Evolutionary conservation across 2,797 vertebrate genomes (phyloP).

Genomic region (Ctenopoma kingsleyae): DNA sequence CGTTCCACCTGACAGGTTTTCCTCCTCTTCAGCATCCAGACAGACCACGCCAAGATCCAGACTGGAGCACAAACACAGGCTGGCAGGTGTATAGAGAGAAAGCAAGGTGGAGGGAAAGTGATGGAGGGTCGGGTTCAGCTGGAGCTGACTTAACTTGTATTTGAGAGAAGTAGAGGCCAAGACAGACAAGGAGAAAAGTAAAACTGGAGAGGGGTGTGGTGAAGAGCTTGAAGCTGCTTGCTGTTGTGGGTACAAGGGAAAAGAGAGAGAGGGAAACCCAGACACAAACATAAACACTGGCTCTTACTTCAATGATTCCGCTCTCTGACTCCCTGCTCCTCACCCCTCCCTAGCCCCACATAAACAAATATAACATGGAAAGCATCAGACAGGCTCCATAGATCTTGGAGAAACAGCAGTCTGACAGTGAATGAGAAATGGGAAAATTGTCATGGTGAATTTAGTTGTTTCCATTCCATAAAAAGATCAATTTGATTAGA

Average conservation of each 20-base stretch:
- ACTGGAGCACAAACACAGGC: slow-evolving; percentile 78
- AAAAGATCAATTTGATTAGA: slow-evolving; percentile 43
- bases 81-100: slow-evolving; percentile 75
- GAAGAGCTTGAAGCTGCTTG: slow-evolving; percentile 43
- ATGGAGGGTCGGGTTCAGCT: slow-evolving; percentile 6
- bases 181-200: slow-evolving; percentile 33
- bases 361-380: slow-evolving; percentile 79
- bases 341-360: slow-evolving; percentile 45
- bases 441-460: slow-evolving; percentile 46
- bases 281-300: slow-evolving; percentile 85
- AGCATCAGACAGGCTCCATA: slow-evolving; percentile 61
- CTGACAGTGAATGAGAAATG: slow-evolving; percentile 49
- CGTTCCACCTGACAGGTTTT: slow-evolving; percentile 72
- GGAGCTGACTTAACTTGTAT: slow-evolving; percentile 44
- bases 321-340: slow-evolving; percentile 51
- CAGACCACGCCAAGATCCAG: slow-evolving; percentile 63
- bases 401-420: slow-evolving; percentile 45
- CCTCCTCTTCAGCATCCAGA: slow-evolving; percentile 67
- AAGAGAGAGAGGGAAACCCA: slow-evolving; percentile 65
- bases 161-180: slow-evolving; percentile 23
- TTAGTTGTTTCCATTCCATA: slow-evolving; percentile 48
- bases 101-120: slow-evolving; percentile 33
- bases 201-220: slow-evolving; percentile 22
- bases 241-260: slow-evolving; percentile 71
- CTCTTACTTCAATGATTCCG: slow-evolving; percentile 75